phyloP scores from a whole-genome alignment of 1,140 invertebrate species.

The Rhagoletis pomonella region DNA sequence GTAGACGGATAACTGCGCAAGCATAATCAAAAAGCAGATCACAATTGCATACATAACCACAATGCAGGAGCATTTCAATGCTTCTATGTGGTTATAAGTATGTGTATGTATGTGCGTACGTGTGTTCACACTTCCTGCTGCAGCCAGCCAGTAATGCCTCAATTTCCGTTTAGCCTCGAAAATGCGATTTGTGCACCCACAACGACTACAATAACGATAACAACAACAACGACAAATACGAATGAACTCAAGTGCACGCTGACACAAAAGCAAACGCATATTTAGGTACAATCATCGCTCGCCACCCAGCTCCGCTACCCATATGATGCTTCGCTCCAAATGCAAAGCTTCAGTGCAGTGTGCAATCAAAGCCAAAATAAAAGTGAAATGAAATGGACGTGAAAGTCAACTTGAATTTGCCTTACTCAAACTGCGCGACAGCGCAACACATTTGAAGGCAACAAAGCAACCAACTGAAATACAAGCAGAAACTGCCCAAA shows the following conservation, averaged over 20 bases:
- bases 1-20: background rate
- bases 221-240: background rate
- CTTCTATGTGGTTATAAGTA: background rate
- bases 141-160: constrained; percentile 13
- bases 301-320: background rate
- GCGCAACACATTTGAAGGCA: background rate
- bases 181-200: background rate
- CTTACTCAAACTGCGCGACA: background rate
- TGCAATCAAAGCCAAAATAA: background rate
- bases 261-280: background rate
- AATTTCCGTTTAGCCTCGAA: constrained; percentile 52
- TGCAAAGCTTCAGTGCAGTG: background rate
- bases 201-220: background rate
- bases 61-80: background rate
- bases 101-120: no score
- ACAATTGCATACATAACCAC: background rate
- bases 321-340: background rate
- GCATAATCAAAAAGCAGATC: background rate
- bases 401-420: constrained; percentile 49
- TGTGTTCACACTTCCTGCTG: background rate
- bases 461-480: background rate
- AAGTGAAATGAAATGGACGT: constrained; percentile 51
- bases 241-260: background rate
- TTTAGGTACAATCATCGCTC: background rate
- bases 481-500: constrained; percentile 36